phyloP scores from a whole-genome alignment of 2,113 vertebrate species.

The Crotalus helleri region DNA sequence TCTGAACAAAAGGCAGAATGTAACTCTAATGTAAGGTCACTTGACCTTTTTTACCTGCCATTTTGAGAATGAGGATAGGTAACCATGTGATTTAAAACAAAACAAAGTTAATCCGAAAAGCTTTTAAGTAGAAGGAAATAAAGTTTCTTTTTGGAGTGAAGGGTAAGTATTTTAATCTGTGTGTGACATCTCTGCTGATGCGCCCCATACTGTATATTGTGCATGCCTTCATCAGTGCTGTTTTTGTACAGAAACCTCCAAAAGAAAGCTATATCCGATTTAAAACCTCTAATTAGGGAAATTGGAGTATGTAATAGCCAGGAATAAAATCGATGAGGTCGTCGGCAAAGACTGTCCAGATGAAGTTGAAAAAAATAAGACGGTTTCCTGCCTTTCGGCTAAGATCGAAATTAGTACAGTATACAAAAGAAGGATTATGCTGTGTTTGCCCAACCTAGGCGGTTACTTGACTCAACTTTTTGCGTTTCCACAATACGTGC shows the following conservation, averaged over 20 bases:
- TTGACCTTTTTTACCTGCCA: background rate
- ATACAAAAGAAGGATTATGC: background rate
- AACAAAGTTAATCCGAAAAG: background rate
- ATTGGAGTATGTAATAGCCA: background rate
- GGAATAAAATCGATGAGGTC: background rate
- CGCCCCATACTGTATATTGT: background rate
- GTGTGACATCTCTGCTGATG: background rate
- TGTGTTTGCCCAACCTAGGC: background rate
- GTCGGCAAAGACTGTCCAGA: background rate
- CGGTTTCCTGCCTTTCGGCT: background rate
- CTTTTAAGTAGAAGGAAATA: no score
- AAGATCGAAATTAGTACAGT: background rate
- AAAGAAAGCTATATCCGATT: background rate
- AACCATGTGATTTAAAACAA: background rate
- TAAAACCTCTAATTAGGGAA: background rate
- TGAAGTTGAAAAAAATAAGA: background rate
- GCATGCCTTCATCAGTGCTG: background rate
- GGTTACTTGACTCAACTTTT: background rate
- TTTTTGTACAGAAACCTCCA: background rate
- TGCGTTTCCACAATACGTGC: background rate
- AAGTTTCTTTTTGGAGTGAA: background rate
- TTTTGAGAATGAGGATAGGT: background rate
- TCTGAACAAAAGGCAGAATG: background rate
- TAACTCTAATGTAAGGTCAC: background rate
- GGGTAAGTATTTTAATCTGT: background rate